Evolutionary conservation across 2,113 vertebrate species (phyloP), one percentile per base, ranked within the genome.

Genomic region (Esox niger): DNA sequence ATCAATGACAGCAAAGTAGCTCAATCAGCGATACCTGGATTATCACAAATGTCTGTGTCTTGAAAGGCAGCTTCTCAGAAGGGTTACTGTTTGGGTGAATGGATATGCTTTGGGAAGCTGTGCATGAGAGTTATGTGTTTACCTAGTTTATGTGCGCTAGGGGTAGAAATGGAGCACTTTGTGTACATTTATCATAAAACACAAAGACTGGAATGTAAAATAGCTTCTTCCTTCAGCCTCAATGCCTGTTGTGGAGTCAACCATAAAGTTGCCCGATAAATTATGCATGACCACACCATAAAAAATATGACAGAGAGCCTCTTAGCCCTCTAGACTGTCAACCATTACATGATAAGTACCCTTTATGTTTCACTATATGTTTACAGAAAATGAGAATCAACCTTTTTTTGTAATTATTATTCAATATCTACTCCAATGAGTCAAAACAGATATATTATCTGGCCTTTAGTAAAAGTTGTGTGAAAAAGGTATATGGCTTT

Each of bases 241-340:
- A 93, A 93, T 94, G 93, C 94, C 95, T 94, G 93, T 94, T 92
- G 96, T 95, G 94, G 93, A 92, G 94, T 95, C 95, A 94, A 94
- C 95, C 95, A 94, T 93, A 96, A 95, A 91, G 85, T 83, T 73
- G 61, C 86, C 87, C 92, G 92, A 94, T 97, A 95, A 97, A 98
- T 98, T 94, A 95, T 97, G 93, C 92, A 95, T 94, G 93, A 93
- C 93, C 91, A 88, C 90, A 92, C 91, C 91, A 93, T 69, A 79
- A 91, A 92, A 94, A 91, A 93, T 92, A 93, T 92, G 92, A 94
- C 94, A 93, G 92, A 94, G 91, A 58, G 91, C 89, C 90, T 91
- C 94, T 95, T 94, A 94, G 92, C 89, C 93, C 47, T 91, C 93
- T 90, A 90, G 91, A 91, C 92, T 95, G 94, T 95, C 91, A 91